Conservation (phyloP, 2,888 invertebrate species). For the Chesias legatella region DNA sequence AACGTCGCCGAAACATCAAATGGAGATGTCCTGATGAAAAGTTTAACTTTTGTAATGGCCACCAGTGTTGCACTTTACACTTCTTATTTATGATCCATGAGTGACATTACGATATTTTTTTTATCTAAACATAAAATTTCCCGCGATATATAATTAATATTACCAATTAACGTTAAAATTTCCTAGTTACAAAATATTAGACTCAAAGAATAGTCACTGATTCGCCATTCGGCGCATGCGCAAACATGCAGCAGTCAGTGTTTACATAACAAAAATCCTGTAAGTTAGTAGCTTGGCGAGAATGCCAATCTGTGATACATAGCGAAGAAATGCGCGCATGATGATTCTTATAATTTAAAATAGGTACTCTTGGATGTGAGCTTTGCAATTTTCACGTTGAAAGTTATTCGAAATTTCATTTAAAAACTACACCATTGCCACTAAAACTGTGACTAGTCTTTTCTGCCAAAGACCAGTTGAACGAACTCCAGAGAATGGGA, state of each 20-base stretch:
- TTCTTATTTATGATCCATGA: constrained; percentile 48
- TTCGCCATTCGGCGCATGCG: constrained; percentile 81
- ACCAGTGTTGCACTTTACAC: constrained; percentile 78
- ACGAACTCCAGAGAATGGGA: too few relatives aligned
- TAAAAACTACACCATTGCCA: too few relatives aligned
- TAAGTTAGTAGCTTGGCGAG: not conserved
- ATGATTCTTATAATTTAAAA: too few relatives aligned
- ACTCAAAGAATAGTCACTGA: constrained; percentile 78
- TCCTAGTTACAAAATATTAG: constrained; percentile 75
- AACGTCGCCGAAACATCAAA: constrained; percentile 81
- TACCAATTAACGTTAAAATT: constrained; percentile 75
- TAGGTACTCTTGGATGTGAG: too few relatives aligned
- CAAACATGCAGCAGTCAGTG: constrained; percentile 71
- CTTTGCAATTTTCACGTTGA: too few relatives aligned
- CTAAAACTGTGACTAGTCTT: too few relatives aligned
- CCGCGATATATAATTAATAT: constrained; percentile 58
- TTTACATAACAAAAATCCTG: constrained; percentile 41
- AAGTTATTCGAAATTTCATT: too few relatives aligned
- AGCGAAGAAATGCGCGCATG: too few relatives aligned
- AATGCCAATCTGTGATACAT: not conserved
- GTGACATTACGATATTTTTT: constrained; percentile 40
- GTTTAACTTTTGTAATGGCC: constrained; percentile 81
- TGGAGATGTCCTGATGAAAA: constrained; percentile 79
- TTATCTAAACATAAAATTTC: constrained; percentile 45
- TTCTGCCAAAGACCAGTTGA: too few relatives aligned